Conservation (phyloP, 2,113 vertebrate species). For the Galemys pyrenaicus region DNA sequence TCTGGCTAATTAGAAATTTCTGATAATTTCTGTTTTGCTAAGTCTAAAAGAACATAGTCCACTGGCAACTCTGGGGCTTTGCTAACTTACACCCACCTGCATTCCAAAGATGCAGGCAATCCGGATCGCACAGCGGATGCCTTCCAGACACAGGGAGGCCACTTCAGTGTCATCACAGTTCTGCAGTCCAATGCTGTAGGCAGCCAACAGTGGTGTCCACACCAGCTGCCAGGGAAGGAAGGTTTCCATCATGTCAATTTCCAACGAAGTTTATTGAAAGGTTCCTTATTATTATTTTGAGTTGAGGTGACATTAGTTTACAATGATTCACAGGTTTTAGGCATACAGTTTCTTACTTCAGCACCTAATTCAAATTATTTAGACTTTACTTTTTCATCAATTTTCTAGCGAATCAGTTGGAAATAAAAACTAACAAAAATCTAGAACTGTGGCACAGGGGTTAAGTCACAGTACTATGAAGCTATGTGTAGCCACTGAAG, state of each 20-base stretch:
- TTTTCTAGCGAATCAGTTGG: conserved; percentile 13
- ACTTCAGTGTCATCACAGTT: conserved; percentile 98
- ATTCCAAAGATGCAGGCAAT: conserved; percentile 97
- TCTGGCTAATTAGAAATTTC: neutral
- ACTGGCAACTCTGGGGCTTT: neutral
- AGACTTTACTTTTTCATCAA: conserved; percentile 26
- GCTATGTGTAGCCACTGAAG: no score
- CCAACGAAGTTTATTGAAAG: neutral
- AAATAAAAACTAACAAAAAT: conserved; percentile 41
- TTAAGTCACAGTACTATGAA: no score
- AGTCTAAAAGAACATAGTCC: neutral
- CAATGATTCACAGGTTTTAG: no score
- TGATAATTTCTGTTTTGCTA: neutral
- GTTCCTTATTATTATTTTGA: neutral
- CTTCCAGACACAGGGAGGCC: conserved; percentile 95
- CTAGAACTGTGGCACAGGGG: no score
- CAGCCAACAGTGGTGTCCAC: conserved; percentile 96
- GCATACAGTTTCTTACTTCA: neutral
- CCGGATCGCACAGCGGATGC: conserved; percentile 96
- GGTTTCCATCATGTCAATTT: neutral
- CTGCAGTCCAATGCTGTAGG: conserved; percentile 96
- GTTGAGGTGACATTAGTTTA: no score
- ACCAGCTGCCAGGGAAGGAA: conserved; percentile 89
- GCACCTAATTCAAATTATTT: neutral
- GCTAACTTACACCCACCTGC: conserved; percentile 89